A percentile compares a stretch with the other conserved stretches of the same genome.
Evolutionary conservation across 2,113 vertebrate genomes (phyloP).

Genomic region (Baryphthengus martii): DNA sequence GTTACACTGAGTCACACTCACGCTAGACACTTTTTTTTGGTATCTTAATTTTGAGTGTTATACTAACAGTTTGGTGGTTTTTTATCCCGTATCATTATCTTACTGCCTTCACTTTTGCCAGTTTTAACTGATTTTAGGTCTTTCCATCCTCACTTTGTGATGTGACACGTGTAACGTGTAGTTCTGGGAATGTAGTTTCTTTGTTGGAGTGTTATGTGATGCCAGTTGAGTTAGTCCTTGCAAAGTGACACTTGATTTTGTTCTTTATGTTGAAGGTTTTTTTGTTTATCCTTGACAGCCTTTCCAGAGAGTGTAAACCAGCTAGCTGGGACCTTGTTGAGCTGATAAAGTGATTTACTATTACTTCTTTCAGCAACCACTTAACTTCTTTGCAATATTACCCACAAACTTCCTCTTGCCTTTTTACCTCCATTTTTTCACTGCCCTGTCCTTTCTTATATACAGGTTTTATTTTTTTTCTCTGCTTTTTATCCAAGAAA

Average conservation of each 20-base stretch:
- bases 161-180: neutral
- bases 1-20: neutral
- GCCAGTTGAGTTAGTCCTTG: neutral
- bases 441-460: neutral
- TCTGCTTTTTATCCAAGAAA: neutral
- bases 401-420: neutral
- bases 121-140: neutral
- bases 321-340: neutral
- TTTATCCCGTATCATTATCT: neutral
- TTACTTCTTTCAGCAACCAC: neutral
- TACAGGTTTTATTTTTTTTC: neutral
- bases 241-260: neutral
- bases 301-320: neutral
- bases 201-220: neutral
- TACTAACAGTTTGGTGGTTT: neutral
- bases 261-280: neutral
- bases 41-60: neutral
- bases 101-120: neutral
- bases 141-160: neutral
- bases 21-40: neutral
- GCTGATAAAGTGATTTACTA: neutral
- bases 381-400: neutral
- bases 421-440: neutral
- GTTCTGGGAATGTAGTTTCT: neutral
- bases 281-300: neutral